These are phyloP conservation scores for Podabrus alpinus DNA, from an alignment of 2,888 invertebrate species.

Conservation along the genomic window DNA sequence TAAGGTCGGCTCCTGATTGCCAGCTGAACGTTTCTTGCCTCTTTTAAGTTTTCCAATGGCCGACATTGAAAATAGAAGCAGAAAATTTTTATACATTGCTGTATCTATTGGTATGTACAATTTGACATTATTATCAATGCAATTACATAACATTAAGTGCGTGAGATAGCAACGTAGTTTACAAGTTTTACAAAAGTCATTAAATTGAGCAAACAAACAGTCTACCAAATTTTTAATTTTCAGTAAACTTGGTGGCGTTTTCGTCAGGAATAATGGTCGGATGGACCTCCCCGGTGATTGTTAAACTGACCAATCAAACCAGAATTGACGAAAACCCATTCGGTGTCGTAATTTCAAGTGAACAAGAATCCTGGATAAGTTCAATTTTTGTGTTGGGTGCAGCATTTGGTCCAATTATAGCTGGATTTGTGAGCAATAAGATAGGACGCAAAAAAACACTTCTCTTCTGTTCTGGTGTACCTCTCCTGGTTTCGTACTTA, in stretches of 20 bases:
- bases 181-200: too few species aligned
- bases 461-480: slow-evolving; percentile 55
- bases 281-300: slow-evolving; percentile 51
- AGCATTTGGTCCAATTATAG: slow-evolving; percentile 68
- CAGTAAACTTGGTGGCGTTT: slow-evolving; percentile 54
- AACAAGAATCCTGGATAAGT: slow-evolving; percentile 59
- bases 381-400: slow-evolving; percentile 58
- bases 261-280: slow-evolving; percentile 54
- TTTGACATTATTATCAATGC: too few species aligned
- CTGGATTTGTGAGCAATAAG: slow-evolving; percentile 66
- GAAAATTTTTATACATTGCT: background rate
- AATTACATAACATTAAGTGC: too few species aligned
- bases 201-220: too few species aligned
- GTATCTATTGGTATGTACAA: background rate
- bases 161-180: too few species aligned
- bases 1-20: too few species aligned
- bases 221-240: slow-evolving; percentile 23
- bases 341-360: slow-evolving; percentile 40
- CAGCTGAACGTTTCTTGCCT: background rate
- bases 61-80: background rate
- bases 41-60: background rate
- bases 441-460: slow-evolving; percentile 68
- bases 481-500: background rate
- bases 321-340: slow-evolving; percentile 49
- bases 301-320: slow-evolving; percentile 41